phyloP scores from a whole-genome alignment of 2,888 invertebrate genomes.

The Bugulina stolonifera region DNA sequence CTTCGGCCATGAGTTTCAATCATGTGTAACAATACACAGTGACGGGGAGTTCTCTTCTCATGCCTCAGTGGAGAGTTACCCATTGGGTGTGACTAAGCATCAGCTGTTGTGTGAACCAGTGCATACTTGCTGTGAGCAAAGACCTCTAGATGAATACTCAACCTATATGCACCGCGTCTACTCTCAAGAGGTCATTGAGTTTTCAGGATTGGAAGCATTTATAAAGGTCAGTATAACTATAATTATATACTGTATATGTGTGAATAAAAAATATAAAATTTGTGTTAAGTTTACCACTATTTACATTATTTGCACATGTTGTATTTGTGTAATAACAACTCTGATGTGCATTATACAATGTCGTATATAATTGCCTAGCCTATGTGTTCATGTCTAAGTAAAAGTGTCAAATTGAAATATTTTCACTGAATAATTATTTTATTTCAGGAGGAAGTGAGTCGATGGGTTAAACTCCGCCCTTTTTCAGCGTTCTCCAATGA shows the following conservation, averaged over 20 bases:
- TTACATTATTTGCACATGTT: too few relatives aligned
- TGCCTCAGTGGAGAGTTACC: not conserved
- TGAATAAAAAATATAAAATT: too few relatives aligned
- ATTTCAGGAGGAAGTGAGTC: not conserved
- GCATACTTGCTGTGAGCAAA: not conserved
- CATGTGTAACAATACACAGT: not conserved
- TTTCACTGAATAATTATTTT: too few relatives aligned
- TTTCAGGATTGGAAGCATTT: not conserved
- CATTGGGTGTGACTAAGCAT: not conserved
- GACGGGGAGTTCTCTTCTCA: not conserved
- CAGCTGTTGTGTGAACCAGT: not conserved
- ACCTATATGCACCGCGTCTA: not conserved
- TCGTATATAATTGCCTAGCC: too few relatives aligned
- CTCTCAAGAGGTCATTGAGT: not conserved
- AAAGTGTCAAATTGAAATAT: too few relatives aligned
- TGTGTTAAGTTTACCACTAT: too few relatives aligned
- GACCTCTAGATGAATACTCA: not conserved
- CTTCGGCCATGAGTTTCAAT: not conserved
- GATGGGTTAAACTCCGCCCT: not conserved
- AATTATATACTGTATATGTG: too few relatives aligned
- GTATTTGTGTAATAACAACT: too few relatives aligned
- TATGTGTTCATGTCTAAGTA: too few relatives aligned
- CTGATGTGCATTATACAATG: too few relatives aligned
- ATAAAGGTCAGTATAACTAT: not conserved
- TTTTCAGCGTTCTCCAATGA: not conserved